A percentile compares a stretch with the other conserved stretches of the same genome.
Conservation (phyloP, 2,797 vertebrate genomes). For the Cyprinella venusta region DNA sequence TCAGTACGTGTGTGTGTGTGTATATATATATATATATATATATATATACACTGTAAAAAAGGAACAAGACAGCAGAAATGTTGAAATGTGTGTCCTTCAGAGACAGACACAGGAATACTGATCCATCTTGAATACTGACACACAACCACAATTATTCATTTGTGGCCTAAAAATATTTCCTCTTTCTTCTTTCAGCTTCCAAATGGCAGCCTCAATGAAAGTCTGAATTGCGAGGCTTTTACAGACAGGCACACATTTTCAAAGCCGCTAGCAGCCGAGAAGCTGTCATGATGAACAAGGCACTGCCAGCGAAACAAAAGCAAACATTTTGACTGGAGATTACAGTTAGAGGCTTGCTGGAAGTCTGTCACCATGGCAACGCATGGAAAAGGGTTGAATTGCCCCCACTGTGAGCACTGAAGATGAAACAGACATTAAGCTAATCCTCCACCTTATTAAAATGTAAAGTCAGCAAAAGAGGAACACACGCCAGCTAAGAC, state of each 20-base stretch:
- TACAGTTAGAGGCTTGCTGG: conserved; percentile 60
- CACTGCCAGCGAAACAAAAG: conserved; percentile 62
- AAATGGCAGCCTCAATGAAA: conserved; percentile 51
- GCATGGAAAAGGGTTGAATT: conserved; percentile 47
- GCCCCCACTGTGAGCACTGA: conserved; percentile 48
- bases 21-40: too few species aligned
- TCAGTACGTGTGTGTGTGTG: too few species aligned
- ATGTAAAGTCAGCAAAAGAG: conserved; percentile 65
- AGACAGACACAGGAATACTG: background rate
- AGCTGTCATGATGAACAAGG: conserved; percentile 60
- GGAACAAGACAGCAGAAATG: background rate
- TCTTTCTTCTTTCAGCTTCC: conserved; percentile 38
- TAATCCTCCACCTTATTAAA: conserved; percentile 64
- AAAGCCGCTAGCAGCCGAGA: conserved; percentile 51
- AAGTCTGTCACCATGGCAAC: conserved; percentile 65
- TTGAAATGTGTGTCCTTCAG: conserved; percentile 1
- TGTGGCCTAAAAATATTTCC: conserved; percentile 53
- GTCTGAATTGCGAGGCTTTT: conserved; percentile 46
- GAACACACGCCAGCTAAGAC: conserved; percentile 47
- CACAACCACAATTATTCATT: conserved; percentile 56
- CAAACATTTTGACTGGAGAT: conserved; percentile 64
- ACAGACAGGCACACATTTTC: conserved; percentile 56
- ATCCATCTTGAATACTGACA: conserved; percentile 45
- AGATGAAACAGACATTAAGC: conserved; percentile 63
- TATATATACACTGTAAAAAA: too few species aligned